A percentile compares a stretch with the other conserved stretches of the same genome.
phyloP scores from a whole-genome alignment of 2,797 vertebrate genomes.

The Alca torda region DNA sequence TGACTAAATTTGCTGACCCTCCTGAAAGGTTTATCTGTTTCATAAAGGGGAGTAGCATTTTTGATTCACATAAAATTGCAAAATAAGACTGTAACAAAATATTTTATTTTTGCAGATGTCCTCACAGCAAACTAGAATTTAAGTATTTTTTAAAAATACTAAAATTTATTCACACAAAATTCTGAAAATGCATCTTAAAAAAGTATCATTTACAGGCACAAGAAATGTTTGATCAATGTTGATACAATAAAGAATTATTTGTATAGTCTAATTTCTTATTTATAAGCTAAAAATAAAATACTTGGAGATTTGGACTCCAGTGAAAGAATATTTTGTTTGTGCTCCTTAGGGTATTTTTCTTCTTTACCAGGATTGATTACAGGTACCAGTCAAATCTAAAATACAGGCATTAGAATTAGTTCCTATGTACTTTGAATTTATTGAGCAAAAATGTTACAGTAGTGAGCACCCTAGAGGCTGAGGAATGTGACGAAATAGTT shows the following conservation, averaged over 20 bases:
- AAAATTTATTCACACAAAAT: not conserved
- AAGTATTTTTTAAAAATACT: not conserved
- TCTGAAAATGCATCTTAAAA: not conserved
- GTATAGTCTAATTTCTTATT: not conserved
- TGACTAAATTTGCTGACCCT: not conserved
- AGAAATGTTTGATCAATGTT: not conserved
- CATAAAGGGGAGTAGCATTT: not conserved
- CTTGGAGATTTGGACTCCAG: not conserved
- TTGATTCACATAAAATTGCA: not conserved
- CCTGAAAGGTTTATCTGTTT: not conserved
- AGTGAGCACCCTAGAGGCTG: not conserved
- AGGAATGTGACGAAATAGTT: not conserved
- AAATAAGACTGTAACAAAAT: not conserved
- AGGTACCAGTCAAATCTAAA: not conserved
- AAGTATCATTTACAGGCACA: not conserved
- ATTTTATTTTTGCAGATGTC: not conserved
- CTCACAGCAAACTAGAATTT: not conserved
- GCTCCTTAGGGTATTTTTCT: not conserved
- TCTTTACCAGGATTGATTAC: not conserved
- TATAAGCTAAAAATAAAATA: not conserved
- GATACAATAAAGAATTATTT: not conserved
- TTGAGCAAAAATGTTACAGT: constrained; percentile 8
- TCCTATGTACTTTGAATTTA: not conserved
- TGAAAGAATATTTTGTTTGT: not conserved
- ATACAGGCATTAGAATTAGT: not conserved